Conservation (phyloP, 2,113 vertebrate genomes). For the Mola mola region DNA sequence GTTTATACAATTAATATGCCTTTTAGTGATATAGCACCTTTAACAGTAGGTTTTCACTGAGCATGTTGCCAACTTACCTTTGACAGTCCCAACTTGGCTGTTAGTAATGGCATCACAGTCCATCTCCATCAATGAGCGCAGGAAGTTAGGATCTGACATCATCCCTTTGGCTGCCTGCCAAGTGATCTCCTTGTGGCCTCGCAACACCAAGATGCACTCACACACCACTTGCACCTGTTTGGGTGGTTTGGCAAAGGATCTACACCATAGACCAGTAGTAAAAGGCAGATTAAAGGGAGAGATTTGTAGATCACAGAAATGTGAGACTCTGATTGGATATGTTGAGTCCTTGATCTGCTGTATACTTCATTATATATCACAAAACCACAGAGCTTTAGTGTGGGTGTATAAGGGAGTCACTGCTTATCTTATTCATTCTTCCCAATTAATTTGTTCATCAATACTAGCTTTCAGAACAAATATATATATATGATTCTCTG, state of each 20-base stretch:
- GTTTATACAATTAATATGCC: neutral
- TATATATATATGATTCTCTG: too few species aligned
- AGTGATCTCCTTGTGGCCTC: conserved; percentile 91
- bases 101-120: conserved; percentile 88
- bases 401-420: too few species aligned
- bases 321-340: too few species aligned
- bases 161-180: conserved; percentile 94
- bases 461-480: too few species aligned
- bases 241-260: conserved; percentile 95
- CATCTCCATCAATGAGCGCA: conserved; percentile 90
- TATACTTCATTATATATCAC: too few species aligned
- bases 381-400: too few species aligned
- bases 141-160: conserved; percentile 97
- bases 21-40: neutral
- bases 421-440: too few species aligned
- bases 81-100: conserved; percentile 87
- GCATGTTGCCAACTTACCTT: conserved; percentile 76
- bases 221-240: conserved; percentile 93
- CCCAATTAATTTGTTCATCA: too few species aligned
- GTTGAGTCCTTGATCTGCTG: too few species aligned
- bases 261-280: conserved; percentile 54
- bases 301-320: too few species aligned
- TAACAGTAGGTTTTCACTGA: neutral
- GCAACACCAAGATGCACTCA: conserved; percentile 94
- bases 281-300: neutral